Conservation (phyloP, 2,888 invertebrate species). For the Seladonia tumulorum region DNA sequence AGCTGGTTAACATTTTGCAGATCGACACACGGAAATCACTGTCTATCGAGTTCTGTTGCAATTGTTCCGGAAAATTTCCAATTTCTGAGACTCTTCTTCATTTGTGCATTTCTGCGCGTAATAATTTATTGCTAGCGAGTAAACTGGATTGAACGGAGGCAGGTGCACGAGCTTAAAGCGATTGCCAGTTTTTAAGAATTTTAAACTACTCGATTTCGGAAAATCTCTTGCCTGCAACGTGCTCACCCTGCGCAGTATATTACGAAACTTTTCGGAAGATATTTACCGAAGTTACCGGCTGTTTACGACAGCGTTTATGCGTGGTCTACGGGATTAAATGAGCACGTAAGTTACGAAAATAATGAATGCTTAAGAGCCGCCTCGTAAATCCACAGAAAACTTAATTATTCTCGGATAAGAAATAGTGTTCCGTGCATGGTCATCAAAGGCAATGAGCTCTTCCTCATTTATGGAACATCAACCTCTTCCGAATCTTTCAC, state of each 20-base stretch:
- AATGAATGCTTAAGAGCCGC: constrained; percentile 24
- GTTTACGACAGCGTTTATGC: constrained; percentile 38
- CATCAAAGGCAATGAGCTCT: background rate
- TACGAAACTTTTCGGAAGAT: constrained; percentile 36
- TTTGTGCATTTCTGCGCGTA: no score
- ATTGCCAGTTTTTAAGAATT: constrained; percentile 3
- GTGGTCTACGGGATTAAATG: constrained; percentile 26
- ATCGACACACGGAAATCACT: no score
- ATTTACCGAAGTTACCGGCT: constrained; percentile 35
- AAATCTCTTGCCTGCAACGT: constrained; percentile 17
- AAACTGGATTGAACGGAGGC: no score
- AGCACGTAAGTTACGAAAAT: constrained; percentile 26
- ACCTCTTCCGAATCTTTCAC: background rate
- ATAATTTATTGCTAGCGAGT: background rate
- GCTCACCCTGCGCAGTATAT: constrained; percentile 30
- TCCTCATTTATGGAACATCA: background rate
- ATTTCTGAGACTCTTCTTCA: no score
- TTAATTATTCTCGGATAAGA: background rate
- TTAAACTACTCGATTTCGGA: constrained; percentile 1
- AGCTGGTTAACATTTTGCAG: no score
- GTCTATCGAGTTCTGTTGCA: no score
- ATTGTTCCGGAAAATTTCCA: no score
- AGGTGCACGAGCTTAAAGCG: constrained; percentile 4
- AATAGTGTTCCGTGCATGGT: background rate
- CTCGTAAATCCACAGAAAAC: background rate